Evolutionary conservation across 2,888 invertebrate species (phyloP).

Genomic region (Allophyes oxyacanthae): DNA sequence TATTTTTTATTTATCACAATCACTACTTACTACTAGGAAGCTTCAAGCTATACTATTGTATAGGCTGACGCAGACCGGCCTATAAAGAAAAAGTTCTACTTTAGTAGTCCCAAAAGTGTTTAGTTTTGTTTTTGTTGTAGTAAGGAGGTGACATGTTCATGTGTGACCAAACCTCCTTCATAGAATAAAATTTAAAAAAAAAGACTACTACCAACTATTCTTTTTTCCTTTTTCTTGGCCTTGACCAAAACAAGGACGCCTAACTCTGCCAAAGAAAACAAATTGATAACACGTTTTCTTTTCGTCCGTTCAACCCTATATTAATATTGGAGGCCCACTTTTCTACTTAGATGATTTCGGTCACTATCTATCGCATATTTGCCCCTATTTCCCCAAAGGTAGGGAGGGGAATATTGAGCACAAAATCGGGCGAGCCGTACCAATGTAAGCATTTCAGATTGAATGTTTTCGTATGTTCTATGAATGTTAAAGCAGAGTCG

Average conservation of each 20-base stretch:
- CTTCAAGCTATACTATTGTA: no score
- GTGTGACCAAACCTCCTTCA: no score
- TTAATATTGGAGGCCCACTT: conserved; percentile 62
- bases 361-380: conserved; percentile 51
- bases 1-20: no score
- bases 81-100: no score
- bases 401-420: conserved; percentile 24
- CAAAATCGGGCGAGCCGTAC: conserved; percentile 29
- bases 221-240: neutral
- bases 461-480: conserved; percentile 42
- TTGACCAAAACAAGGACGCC: neutral
- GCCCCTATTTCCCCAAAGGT: conserved; percentile 37
- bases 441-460: conserved; percentile 35
- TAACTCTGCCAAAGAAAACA: conserved; percentile 3
- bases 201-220: neutral
- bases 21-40: no score
- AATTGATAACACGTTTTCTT: conserved; percentile 11
- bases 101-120: no score
- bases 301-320: conserved; percentile 11
- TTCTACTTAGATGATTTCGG: conserved; percentile 61
- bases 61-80: no score
- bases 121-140: no score
- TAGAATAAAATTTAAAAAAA: no score
- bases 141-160: no score
- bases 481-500: conserved; percentile 45